Conservation (phyloP, 1,140 invertebrate genomes). For the Liolophura sinensis region DNA sequence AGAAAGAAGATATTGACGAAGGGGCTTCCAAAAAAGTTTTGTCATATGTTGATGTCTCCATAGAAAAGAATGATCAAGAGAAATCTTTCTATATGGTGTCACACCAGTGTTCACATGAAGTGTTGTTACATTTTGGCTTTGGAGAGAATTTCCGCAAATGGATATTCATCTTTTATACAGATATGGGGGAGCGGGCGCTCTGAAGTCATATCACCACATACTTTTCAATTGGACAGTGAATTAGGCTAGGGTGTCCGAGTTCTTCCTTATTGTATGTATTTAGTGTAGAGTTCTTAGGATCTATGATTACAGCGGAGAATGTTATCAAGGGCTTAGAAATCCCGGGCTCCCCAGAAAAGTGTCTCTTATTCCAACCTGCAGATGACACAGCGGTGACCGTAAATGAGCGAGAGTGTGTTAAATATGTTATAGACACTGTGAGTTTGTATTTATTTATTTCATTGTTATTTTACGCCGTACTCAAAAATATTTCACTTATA, state of each 20-base stretch:
- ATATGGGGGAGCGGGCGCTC: constrained; percentile 8
- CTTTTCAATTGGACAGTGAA: constrained; percentile 13
- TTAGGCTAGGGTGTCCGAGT: constrained; percentile 20
- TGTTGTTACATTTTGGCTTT: constrained; percentile 7
- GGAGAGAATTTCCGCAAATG: constrained; percentile 3
- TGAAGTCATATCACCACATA: constrained; percentile 12
- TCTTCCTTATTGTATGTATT: constrained; percentile 19
- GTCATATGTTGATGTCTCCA: not conserved
- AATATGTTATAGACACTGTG: not conserved
- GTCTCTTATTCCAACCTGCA: too few relatives aligned
- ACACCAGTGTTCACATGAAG: constrained; percentile 7
- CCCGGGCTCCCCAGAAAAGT: too few relatives aligned
- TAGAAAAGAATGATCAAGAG: constrained; percentile 4
- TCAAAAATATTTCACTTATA: too few relatives aligned
- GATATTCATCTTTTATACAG: too few relatives aligned
- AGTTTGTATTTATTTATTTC: too few relatives aligned
- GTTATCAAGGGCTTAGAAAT: too few relatives aligned
- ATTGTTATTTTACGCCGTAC: too few relatives aligned
- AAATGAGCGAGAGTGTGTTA: constrained; percentile 5
- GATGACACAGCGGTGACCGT: too few relatives aligned
- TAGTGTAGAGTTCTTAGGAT: too few relatives aligned
- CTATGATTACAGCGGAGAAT: too few relatives aligned
- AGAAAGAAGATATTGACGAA: too few relatives aligned
- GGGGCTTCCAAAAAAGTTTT: constrained; percentile 7
- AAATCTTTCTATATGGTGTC: constrained; percentile 11